Conservation (phyloP, 2,888 invertebrate genomes). For the Eupithecia tripunctaria region DNA sequence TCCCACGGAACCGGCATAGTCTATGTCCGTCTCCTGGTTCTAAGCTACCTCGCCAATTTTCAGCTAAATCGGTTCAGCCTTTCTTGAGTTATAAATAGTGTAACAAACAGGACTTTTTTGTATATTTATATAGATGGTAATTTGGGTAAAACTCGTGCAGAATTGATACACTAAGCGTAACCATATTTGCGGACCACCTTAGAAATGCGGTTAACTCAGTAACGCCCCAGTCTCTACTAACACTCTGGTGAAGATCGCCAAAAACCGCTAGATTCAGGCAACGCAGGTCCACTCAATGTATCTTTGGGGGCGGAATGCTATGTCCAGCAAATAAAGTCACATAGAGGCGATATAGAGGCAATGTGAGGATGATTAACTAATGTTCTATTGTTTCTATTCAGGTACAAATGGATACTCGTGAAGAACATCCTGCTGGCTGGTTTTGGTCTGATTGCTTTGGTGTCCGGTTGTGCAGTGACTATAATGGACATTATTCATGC, state of each 20-base stretch:
- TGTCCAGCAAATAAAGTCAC: neutral
- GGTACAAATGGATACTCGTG: constrained; percentile 86
- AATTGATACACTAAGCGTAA: neutral
- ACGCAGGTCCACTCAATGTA: neutral
- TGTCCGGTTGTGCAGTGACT: constrained; percentile 84
- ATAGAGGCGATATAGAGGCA: too few relatives aligned
- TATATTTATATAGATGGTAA: too few relatives aligned
- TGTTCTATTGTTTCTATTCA: constrained; percentile 10
- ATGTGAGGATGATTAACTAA: neutral
- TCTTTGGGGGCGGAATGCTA: neutral
- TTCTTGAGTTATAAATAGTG: too few relatives aligned
- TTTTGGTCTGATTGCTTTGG: constrained; percentile 86
- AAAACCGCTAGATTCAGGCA: neutral
- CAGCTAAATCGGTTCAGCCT: too few relatives aligned
- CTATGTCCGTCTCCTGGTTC: too few relatives aligned
- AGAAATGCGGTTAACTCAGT: neutral
- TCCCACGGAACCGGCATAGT: too few relatives aligned
- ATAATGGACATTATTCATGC: constrained; percentile 68
- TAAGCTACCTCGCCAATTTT: too few relatives aligned
- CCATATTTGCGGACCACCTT: neutral
- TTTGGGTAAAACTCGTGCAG: too few relatives aligned
- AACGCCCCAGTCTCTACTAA: neutral
- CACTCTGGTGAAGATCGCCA: neutral
- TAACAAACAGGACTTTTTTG: too few relatives aligned
- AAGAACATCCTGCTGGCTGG: constrained; percentile 87